phyloP scores from a whole-genome alignment of 2,797 vertebrate species.

The Simalia tracyae region DNA sequence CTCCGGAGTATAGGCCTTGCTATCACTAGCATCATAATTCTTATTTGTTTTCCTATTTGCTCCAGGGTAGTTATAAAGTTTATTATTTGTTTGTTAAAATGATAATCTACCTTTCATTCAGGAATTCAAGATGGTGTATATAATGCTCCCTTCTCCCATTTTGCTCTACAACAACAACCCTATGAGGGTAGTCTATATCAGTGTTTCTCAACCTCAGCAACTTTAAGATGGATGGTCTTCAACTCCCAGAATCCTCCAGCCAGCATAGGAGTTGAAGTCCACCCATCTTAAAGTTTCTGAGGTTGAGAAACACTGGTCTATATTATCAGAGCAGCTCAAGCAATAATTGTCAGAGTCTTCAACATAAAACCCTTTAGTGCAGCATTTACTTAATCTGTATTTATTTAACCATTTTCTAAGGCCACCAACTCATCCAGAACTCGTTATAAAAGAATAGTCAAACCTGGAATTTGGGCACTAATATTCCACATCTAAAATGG shows the following conservation, averaged over 20 bases:
- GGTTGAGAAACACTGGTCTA: neutral
- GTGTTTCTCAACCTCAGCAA: neutral
- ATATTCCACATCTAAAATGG: neutral
- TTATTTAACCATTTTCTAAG: neutral
- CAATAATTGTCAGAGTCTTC: neutral
- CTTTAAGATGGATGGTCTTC: neutral
- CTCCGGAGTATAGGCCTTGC: neutral
- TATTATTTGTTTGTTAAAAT: neutral
- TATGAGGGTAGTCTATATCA: neutral
- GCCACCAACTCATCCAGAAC: neutral
- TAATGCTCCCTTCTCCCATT: neutral
- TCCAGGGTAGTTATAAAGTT: neutral
- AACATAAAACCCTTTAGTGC: neutral
- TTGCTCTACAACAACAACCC: neutral
- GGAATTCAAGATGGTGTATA: neutral
- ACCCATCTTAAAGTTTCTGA: neutral
- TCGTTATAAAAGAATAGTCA: neutral
- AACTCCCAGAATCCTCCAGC: neutral
- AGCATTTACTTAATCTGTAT: neutral
- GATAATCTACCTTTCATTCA: neutral
- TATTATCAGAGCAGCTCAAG: neutral
- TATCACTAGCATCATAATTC: neutral
- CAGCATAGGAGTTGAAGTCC: neutral
- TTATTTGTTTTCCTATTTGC: neutral
- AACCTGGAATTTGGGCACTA: neutral